These are phyloP conservation scores for Corapipo altera DNA, from an alignment of 2,113 vertebrate species.

Conservation along the genomic window DNA sequence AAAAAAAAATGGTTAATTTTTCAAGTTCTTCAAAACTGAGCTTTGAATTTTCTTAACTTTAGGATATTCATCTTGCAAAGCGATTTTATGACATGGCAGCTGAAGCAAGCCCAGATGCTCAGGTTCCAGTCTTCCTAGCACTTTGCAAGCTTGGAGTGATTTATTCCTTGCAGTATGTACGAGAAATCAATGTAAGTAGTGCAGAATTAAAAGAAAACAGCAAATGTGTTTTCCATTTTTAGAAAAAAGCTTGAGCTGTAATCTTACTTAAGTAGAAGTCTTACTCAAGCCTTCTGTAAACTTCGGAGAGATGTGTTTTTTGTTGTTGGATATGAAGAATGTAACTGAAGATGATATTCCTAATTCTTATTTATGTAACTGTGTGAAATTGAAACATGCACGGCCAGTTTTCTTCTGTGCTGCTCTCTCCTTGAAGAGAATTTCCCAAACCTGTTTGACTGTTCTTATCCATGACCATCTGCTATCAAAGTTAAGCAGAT, in stretches of 20 bases:
- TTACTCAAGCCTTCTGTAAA: not conserved
- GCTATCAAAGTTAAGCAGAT: not conserved
- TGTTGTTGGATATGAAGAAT: not conserved
- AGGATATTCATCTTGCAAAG: slow-evolving; percentile 98
- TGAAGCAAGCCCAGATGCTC: slow-evolving; percentile 95
- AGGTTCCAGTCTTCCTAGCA: slow-evolving; percentile 95
- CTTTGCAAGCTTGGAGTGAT: slow-evolving; percentile 92
- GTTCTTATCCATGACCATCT: not conserved
- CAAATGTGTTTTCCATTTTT: not conserved
- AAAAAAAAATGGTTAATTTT: not conserved
- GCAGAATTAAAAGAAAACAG: not conserved
- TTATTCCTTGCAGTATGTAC: slow-evolving; percentile 89
- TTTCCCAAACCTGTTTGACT: not conserved
- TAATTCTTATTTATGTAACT: not conserved
- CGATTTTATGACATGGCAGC: slow-evolving; percentile 99
- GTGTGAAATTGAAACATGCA: not conserved
- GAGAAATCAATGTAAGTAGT: slow-evolving; percentile 89
- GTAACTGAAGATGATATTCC: not conserved
- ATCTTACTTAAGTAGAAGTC: not conserved
- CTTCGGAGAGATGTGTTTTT: not conserved
- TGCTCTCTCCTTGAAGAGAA: not conserved
- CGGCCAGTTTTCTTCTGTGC: not conserved
- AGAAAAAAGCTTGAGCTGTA: not conserved
- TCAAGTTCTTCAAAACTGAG: not conserved
- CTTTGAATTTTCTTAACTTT: slow-evolving; percentile 9